Evolutionary conservation across 2,797 vertebrate species (phyloP).

Genomic region (Sardinella longiceps): DNA sequence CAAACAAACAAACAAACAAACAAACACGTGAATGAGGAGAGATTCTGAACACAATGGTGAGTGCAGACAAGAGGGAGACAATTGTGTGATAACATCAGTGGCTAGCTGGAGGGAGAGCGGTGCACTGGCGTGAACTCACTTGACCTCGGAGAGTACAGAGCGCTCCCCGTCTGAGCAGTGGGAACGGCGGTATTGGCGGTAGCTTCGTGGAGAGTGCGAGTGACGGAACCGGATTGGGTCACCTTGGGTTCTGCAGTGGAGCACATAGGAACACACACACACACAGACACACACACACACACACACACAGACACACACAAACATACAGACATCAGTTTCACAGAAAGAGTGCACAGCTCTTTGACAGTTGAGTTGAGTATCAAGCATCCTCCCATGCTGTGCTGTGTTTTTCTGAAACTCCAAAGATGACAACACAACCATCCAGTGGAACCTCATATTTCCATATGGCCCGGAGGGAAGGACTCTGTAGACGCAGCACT

Average conservation of each 20-base stretch:
- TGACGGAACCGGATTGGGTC: conserved; percentile 85
- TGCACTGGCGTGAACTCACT: conserved; percentile 71
- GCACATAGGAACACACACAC: not conserved
- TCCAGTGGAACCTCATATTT: not conserved
- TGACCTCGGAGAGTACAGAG: conserved; percentile 87
- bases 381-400: not conserved
- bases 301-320: conserved; percentile 3
- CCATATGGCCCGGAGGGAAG: conserved; percentile 3
- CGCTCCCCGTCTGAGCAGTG: conserved; percentile 88
- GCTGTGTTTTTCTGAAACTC: not conserved
- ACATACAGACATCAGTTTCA: not conserved
- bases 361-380: not conserved
- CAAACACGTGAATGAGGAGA: not conserved
- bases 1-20: not conserved
- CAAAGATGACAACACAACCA: not conserved
- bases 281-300: not conserved
- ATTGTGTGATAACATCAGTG: not conserved
- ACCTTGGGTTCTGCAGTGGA: conserved; percentile 80
- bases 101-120: not conserved
- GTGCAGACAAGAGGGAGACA: not conserved
- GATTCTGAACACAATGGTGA: conserved; percentile 19
- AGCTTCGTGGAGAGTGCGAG: conserved; percentile 85
- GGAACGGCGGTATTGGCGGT: conserved; percentile 83
- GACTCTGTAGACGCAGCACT: not conserved
- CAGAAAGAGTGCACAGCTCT: not conserved